Evolutionary conservation across 1,140 invertebrate species (phyloP).

Genomic region (Lasaia peninsularis): DNA sequence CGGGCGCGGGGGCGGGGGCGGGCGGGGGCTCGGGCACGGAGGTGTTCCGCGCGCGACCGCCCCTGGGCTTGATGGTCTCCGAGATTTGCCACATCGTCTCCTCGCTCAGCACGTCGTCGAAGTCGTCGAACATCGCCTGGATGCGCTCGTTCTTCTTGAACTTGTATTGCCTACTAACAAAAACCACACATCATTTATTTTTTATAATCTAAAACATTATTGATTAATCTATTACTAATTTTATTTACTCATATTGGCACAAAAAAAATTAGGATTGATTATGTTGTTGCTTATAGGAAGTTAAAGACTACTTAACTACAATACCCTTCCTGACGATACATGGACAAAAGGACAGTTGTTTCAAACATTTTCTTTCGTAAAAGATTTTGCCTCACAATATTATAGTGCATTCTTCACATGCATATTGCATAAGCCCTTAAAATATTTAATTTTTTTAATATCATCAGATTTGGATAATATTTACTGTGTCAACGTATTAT

Average conservation of each 20-base stretch:
- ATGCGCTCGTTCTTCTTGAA: conserved; percentile 96
- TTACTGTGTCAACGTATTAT: no score
- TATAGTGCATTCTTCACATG: no score
- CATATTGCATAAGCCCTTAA: no score
- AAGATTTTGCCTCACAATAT: no score
- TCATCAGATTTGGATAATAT: no score
- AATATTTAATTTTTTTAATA: no score
- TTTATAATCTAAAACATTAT: neutral
- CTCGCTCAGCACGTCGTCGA: conserved; percentile 96
- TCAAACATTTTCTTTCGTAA: no score
- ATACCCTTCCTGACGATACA: no score
- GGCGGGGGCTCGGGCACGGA: conserved; percentile 34
- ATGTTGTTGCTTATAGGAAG: no score
- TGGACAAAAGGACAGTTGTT: no score
- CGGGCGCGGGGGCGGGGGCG: conserved; percentile 26
- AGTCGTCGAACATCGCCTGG: conserved; percentile 96
- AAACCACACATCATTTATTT: conserved; percentile 1
- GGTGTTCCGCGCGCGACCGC: conserved; percentile 61
- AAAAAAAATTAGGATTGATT: no score
- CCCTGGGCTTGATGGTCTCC: conserved; percentile 95
- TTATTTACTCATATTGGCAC: neutral
- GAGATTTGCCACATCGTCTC: conserved; percentile 99
- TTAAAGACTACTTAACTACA: no score
- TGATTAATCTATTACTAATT: conserved; percentile 10
- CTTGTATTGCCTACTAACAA: conserved; percentile 82